These are phyloP conservation scores for Oryzias javanicus DNA, from an alignment of 2,113 vertebrate species.

Conservation along the genomic window DNA sequence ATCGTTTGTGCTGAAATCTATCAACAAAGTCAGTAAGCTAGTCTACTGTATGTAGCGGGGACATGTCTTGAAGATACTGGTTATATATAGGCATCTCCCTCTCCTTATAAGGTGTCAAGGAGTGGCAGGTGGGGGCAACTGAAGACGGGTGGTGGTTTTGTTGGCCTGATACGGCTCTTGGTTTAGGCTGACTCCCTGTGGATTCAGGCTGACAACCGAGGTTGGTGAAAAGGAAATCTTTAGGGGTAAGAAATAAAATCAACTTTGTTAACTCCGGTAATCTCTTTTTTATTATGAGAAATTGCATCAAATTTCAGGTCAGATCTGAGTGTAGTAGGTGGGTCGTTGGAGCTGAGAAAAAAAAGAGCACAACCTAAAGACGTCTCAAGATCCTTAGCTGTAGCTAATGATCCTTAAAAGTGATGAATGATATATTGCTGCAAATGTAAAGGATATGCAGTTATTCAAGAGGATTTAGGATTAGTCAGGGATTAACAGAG, in stretches of 20 bases:
- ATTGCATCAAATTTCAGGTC: slow-evolving; percentile 7
- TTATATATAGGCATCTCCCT: slow-evolving; percentile 75
- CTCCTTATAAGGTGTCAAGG: slow-evolving; percentile 69
- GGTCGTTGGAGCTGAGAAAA: slow-evolving; percentile 6
- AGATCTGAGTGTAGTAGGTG: slow-evolving; percentile 17
- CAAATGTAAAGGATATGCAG: slow-evolving; percentile 1
- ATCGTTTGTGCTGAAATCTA: neutral
- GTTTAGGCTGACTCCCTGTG: slow-evolving; percentile 74
- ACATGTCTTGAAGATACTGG: slow-evolving; percentile 63
- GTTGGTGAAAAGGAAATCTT: slow-evolving; percentile 62
- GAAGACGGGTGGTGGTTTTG: slow-evolving; percentile 63
- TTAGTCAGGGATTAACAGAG: slow-evolving; percentile 7
- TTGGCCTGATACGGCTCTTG: slow-evolving; percentile 56
- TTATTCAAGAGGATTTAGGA: slow-evolving; percentile 6
- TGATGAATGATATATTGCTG: slow-evolving; percentile 18
- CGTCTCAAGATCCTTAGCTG: slow-evolving; percentile 22
- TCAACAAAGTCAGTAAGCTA: slow-evolving; percentile 33
- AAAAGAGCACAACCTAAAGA: slow-evolving; percentile 12
- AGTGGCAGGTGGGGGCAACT: slow-evolving; percentile 58
- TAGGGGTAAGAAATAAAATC: slow-evolving; percentile 64
- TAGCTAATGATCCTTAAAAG: slow-evolving; percentile 19
- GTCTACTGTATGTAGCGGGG: slow-evolving; percentile 33
- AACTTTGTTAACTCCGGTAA: neutral
- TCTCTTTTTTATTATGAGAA: slow-evolving; percentile 1
- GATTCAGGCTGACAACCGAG: slow-evolving; percentile 70